Evolutionary conservation across 2,797 vertebrate species (phyloP).

Genomic region (Melanotaenia nigrans): DNA sequence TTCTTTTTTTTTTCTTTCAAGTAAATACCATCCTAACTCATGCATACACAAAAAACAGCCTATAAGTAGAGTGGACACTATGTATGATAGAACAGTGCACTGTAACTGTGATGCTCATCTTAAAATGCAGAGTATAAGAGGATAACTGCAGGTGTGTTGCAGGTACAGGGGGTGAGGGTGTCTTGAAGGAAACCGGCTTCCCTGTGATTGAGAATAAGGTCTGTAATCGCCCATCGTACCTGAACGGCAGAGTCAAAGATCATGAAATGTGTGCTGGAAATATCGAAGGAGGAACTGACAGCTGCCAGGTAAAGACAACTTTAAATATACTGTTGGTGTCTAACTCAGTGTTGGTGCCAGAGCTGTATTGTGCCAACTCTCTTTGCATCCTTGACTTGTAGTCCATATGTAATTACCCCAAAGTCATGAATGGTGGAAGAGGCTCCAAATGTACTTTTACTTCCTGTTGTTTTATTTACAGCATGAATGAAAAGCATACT

Average conservation of each 20-base stretch:
- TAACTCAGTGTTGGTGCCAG: neutral
- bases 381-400: neutral
- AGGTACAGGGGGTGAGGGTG: conserved; percentile 85
- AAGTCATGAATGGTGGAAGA: too few relatives aligned
- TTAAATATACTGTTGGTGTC: too few relatives aligned
- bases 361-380: neutral
- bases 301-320: conserved; percentile 88
- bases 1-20: too few relatives aligned
- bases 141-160: conserved; percentile 21
- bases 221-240: conserved; percentile 89
- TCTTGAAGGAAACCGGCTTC: conserved; percentile 92
- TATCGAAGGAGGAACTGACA: conserved; percentile 89
- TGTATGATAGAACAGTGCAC: neutral
- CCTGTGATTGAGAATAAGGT: conserved; percentile 95
- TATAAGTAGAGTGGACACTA: too few relatives aligned
- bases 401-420: neutral
- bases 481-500: too few relatives aligned
- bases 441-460: too few relatives aligned
- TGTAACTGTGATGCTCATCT: neutral
- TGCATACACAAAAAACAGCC: too few relatives aligned
- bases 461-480: too few relatives aligned
- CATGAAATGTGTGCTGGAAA: conserved; percentile 93
- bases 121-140: neutral
- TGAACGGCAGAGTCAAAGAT: conserved; percentile 83
- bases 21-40: too few relatives aligned